Evolutionary conservation across 1,140 invertebrate species (phyloP).

Genomic region (Euura saliciscinereae): DNA sequence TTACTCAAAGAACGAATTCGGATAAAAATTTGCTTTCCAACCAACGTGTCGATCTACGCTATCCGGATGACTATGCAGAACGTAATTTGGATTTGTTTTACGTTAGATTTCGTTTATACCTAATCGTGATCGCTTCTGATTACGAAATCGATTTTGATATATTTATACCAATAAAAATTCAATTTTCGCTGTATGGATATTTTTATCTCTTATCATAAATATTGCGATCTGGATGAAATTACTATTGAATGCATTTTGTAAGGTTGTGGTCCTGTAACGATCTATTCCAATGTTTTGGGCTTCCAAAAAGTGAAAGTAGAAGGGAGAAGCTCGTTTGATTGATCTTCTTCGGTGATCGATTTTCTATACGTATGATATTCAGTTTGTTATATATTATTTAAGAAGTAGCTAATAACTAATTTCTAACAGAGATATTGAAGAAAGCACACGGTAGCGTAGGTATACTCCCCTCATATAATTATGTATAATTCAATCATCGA

Average conservation of each 20-base stretch:
- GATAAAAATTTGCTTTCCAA: no score
- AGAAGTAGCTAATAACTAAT: slow-evolving; percentile 21
- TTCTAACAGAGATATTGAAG: slow-evolving; percentile 19
- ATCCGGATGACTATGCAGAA: no score
- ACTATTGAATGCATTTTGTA: background rate
- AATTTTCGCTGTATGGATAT: background rate
- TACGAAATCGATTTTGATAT: background rate
- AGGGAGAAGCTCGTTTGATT: background rate
- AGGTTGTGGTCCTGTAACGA: background rate
- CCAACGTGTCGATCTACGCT: no score
- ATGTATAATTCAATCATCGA: no score
- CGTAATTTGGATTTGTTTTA: no score
- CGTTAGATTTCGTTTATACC: no score
- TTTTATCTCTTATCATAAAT: background rate
- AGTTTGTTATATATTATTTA: slow-evolving; percentile 13
- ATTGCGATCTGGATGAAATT: background rate
- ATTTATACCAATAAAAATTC: background rate
- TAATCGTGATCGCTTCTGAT: no score
- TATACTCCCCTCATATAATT: no score
- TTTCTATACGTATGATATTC: background rate
- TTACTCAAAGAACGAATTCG: no score
- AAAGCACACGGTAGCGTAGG: no score
- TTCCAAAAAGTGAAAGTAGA: background rate
- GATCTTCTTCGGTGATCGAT: background rate
- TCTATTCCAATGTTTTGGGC: background rate